Percentiles rank a stretch among this genome's conserved stretches.
These are phyloP conservation scores for Pyxicephalus adspersus DNA, from an alignment of 2,113 vertebrate genomes.

Conservation along the genomic window DNA sequence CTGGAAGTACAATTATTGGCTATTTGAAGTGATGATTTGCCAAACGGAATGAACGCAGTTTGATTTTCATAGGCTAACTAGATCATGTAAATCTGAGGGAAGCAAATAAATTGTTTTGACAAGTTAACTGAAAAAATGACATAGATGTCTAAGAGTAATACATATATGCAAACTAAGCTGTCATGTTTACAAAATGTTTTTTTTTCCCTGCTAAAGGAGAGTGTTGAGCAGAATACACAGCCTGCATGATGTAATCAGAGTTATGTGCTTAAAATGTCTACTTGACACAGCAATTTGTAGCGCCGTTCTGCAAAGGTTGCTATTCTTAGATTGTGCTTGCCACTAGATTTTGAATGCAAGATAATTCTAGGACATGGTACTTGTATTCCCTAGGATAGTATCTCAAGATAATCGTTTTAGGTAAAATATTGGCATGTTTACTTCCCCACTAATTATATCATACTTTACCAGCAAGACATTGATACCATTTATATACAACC, in stretches of 20 bases:
- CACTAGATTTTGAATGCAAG: neutral
- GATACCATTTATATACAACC: no score
- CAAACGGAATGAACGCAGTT: slow-evolving; percentile 50
- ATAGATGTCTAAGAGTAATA: slow-evolving; percentile 59
- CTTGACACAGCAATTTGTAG: slow-evolving; percentile 28
- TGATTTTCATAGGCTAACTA: slow-evolving; percentile 57
- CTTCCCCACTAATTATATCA: no score
- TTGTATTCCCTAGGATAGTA: neutral
- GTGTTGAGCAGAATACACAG: slow-evolving; percentile 58
- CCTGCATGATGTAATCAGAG: slow-evolving; percentile 34
- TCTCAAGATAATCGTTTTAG: no score
- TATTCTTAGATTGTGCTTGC: neutral
- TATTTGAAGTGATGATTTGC: slow-evolving; percentile 48
- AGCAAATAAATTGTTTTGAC: slow-evolving; percentile 69
- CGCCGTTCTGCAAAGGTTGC: neutral
- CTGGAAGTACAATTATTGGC: slow-evolving; percentile 49
- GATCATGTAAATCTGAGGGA: slow-evolving; percentile 56
- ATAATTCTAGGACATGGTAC: neutral
- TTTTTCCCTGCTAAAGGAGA: slow-evolving; percentile 62
- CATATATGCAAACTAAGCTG: slow-evolving; percentile 61
- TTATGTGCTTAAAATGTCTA: slow-evolving; percentile 12
- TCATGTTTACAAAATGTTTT: slow-evolving; percentile 65
- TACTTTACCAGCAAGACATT: no score
- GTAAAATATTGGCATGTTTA: no score
- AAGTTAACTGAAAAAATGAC: slow-evolving; percentile 61